phyloP scores from a whole-genome alignment of 2,888 invertebrate species.

The Pandemis cinnamomeana region DNA sequence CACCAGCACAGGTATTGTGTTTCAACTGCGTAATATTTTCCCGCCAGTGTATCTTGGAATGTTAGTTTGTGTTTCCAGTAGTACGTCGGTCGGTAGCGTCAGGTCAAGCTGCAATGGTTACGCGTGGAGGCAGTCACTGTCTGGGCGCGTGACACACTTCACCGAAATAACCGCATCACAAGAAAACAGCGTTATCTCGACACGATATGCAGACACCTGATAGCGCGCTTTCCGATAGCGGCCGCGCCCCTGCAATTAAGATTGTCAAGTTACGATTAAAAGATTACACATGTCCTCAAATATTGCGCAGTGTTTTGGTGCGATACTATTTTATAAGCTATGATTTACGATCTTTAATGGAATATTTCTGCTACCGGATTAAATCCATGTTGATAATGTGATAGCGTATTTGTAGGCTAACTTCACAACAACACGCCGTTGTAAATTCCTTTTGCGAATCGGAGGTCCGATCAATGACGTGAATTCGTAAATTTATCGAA shows the following conservation, averaged over 20 bases:
- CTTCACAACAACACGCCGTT: slow-evolving; percentile 7
- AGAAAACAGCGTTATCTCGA: slow-evolving; percentile 46
- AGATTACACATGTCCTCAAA: slow-evolving; percentile 58
- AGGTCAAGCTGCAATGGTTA: slow-evolving; percentile 42
- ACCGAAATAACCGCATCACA: slow-evolving; percentile 59
- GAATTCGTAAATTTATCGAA: slow-evolving; percentile 49
- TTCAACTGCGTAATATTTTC: slow-evolving; percentile 61
- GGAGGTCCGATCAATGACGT: slow-evolving; percentile 45
- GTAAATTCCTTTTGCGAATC: slow-evolving; percentile 31
- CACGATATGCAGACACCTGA: slow-evolving; percentile 52
- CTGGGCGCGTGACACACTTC: slow-evolving; percentile 54
- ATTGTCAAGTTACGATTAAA: slow-evolving; percentile 64
- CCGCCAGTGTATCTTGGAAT: slow-evolving; percentile 45
- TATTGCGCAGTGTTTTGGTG: slow-evolving; percentile 53
- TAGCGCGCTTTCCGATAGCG: slow-evolving; percentile 52
- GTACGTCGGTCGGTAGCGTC: neutral
- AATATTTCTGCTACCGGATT: slow-evolving; percentile 56
- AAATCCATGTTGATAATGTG: slow-evolving; percentile 46
- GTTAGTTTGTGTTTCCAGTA: slow-evolving; percentile 24
- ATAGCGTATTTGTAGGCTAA: slow-evolving; percentile 4
- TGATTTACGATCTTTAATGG: slow-evolving; percentile 46
- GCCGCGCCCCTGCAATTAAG: slow-evolving; percentile 76
- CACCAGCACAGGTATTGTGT: slow-evolving; percentile 44
- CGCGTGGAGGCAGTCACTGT: slow-evolving; percentile 46
- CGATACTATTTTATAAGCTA: slow-evolving; percentile 29